Conservation (phyloP, 1,140 invertebrate genomes). For the Vanessa tameamea region DNA sequence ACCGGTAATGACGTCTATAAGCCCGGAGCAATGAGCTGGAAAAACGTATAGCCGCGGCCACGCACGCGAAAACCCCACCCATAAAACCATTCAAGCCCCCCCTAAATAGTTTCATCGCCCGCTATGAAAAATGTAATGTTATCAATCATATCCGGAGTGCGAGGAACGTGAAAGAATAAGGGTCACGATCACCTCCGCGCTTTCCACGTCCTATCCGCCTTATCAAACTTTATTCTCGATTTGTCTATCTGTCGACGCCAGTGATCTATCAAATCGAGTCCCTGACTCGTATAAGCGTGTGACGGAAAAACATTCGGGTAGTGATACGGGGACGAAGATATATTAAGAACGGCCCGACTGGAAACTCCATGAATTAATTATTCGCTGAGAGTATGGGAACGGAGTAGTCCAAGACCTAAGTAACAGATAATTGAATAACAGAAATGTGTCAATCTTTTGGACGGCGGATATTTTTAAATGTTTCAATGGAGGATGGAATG, state of each 20-base stretch:
- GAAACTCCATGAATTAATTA: constrained; percentile 37
- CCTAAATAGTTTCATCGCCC: constrained; percentile 60
- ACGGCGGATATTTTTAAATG: not conserved
- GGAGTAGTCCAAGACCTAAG: not conserved
- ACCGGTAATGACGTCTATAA: constrained; percentile 72
- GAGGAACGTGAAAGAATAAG: constrained; percentile 54
- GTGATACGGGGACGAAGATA: constrained; percentile 36
- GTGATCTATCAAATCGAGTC: constrained; percentile 46
- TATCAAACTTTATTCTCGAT: constrained; percentile 65
- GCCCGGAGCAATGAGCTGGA: constrained; percentile 69
- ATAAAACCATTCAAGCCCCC: constrained; percentile 44
- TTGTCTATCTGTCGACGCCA: constrained; percentile 52
- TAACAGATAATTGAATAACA: not conserved
- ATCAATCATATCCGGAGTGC: constrained; percentile 58
- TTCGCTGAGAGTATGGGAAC: constrained; percentile 11
- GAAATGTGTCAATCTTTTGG: not conserved
- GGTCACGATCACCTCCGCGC: constrained; percentile 45
- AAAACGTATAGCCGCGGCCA: constrained; percentile 61
- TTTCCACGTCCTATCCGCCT: constrained; percentile 61
- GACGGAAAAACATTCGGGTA: constrained; percentile 41
- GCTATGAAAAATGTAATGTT: constrained; percentile 67
- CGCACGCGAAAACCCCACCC: constrained; percentile 49
- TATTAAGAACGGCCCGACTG: constrained; percentile 31
- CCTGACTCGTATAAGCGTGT: constrained; percentile 44
- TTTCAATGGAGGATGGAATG: not conserved